phyloP scores from a whole-genome alignment of 1,140 invertebrate species.

The Sipha flava region DNA sequence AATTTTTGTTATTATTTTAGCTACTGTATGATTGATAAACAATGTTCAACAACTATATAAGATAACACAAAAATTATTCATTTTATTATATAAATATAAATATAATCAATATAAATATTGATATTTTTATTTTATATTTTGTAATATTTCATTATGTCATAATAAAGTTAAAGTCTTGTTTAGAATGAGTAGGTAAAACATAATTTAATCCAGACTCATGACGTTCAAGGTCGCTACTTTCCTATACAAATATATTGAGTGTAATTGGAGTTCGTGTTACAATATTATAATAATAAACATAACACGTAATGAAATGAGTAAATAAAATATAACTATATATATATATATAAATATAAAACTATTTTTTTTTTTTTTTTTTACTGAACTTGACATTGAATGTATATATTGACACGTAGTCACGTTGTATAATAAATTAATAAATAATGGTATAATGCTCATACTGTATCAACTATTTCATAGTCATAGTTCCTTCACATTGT shows the following conservation, averaged over 20 bases:
- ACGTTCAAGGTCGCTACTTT: neutral
- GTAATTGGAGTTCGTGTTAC: neutral
- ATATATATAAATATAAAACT: neutral
- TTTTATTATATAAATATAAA: no score
- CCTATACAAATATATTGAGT: neutral
- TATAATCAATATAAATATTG: no score
- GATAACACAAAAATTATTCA: neutral
- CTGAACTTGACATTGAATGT: constrained; percentile 11
- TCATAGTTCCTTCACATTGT: neutral
- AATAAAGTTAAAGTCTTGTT: neutral
- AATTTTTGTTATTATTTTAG: no score
- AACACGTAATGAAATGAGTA: neutral
- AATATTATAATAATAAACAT: neutral
- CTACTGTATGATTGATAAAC: no score
- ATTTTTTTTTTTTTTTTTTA: constrained; percentile 1
- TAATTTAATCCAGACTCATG: neutral
- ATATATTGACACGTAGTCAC: neutral
- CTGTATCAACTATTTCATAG: neutral
- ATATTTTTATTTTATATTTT: no score
- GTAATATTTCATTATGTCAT: neutral
- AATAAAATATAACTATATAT: neutral
- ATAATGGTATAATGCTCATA: neutral
- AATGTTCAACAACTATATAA: no score
- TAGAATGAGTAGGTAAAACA: neutral
- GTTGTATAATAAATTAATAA: neutral